A percentile compares a stretch with the other conserved stretches of the same genome.
phyloP scores from a whole-genome alignment of 2,113 vertebrate species.

The Parus major region DNA sequence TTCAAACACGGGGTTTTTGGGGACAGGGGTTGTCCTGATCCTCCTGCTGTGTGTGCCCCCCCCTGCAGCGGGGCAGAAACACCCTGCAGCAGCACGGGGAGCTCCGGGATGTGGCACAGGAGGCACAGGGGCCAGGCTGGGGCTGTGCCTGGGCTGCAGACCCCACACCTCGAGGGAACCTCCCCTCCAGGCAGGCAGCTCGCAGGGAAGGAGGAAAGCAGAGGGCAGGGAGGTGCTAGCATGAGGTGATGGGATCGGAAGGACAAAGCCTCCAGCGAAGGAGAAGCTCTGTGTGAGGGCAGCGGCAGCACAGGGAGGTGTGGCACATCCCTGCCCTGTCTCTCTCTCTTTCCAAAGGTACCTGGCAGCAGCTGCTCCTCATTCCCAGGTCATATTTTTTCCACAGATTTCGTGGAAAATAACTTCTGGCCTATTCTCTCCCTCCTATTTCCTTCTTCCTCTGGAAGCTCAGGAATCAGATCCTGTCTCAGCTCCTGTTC shows the following conservation, averaged over 20 bases:
- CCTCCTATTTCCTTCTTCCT: not conserved
- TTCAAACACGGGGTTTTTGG: rapidly evolving
- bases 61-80: not conserved
- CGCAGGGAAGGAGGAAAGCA: not conserved
- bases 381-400: not conserved
- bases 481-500: not conserved
- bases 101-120: rapidly evolving
- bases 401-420: not conserved
- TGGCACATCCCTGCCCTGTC: not conserved
- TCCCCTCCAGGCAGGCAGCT: not conserved
- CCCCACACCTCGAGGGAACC: rapidly evolving
- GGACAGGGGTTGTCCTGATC: not conserved
- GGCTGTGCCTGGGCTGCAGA: not conserved
- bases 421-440: not conserved
- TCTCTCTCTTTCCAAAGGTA: not conserved
- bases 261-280: not conserved
- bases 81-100: not conserved
- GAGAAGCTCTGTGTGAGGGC: not conserved
- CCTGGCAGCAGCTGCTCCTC: not conserved
- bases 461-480: not conserved
- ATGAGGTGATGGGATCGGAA: not conserved
- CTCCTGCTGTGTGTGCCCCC: not conserved
- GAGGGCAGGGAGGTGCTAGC: not conserved
- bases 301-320: not conserved
- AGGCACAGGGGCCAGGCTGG: not conserved